Conservation (phyloP, 2,888 invertebrate genomes). For the Rapana venosa region DNA sequence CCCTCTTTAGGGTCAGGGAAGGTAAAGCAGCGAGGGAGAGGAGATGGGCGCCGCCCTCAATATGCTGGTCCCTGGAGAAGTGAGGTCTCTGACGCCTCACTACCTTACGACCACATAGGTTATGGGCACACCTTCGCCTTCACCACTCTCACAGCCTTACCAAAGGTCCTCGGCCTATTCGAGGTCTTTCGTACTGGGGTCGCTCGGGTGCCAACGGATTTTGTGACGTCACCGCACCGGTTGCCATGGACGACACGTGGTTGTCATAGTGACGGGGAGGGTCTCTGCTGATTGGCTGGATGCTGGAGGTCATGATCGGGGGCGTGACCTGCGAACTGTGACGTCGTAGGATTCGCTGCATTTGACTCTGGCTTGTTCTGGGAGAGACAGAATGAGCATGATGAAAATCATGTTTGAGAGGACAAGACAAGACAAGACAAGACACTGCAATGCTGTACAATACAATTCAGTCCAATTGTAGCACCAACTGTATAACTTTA, state of each 20-base stretch:
- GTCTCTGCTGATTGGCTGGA: slow-evolving; percentile 44
- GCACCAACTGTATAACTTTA: no score
- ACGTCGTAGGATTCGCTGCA: slow-evolving; percentile 6
- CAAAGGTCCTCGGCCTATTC: slow-evolving; percentile 35
- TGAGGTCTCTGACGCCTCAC: no score
- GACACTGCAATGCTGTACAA: no score
- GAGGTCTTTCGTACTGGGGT: slow-evolving; percentile 28
- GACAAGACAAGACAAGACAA: no score
- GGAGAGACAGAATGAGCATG: neutral
- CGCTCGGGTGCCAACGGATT: neutral
- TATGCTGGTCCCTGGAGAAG: no score
- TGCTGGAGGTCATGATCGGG: slow-evolving; percentile 35
- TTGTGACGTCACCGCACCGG: neutral
- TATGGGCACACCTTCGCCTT: no score
- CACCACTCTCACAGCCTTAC: neutral
- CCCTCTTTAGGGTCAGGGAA: no score
- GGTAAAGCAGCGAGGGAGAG: no score
- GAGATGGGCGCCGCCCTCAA: no score
- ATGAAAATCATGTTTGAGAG: no score
- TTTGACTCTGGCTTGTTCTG: slow-evolving; percentile 32
- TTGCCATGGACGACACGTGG: slow-evolving; percentile 15
- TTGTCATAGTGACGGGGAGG: slow-evolving; percentile 35
- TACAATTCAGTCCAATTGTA: no score
- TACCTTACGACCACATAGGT: no score
- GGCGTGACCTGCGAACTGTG: slow-evolving; percentile 30